These are phyloP conservation scores for Parasteatoda tepidariorum DNA, from an alignment of 1,140 invertebrate genomes.

Conservation along the genomic window DNA sequence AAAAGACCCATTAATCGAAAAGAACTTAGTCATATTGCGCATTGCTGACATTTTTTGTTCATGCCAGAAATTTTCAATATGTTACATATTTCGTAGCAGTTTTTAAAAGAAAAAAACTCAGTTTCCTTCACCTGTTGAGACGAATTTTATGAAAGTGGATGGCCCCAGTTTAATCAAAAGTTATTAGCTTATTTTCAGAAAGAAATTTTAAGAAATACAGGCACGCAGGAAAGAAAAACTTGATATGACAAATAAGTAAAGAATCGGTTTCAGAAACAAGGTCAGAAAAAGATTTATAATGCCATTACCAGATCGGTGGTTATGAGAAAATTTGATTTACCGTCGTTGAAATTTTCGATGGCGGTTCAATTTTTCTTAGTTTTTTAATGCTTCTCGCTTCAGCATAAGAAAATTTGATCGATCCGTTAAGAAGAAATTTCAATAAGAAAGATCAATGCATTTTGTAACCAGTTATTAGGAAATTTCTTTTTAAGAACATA, in stretches of 20 bases:
- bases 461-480: neutral
- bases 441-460: constrained; percentile 2
- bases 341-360: constrained; percentile 29
- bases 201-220: no score
- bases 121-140: no score
- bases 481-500: neutral
- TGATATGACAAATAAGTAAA: neutral
- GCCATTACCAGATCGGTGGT: constrained; percentile 14
- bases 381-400: neutral
- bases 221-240: neutral
- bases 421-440: constrained; percentile 3
- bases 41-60: no score
- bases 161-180: neutral
- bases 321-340: constrained; percentile 49
- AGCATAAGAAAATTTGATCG: constrained; percentile 5
- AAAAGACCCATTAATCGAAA: no score
- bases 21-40: no score
- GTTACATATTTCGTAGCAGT: no score
- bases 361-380: neutral
- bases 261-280: constrained; percentile 1
- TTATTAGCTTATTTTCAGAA: neutral
- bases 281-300: constrained; percentile 27
- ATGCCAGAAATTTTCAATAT: no score
- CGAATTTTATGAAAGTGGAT: no score
- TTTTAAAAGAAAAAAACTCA: no score